A percentile compares a stretch with the other conserved stretches of the same genome.
These are phyloP conservation scores for Naso thynnoides DNA, from an alignment of 2,797 vertebrate genomes.

Conservation along the genomic window DNA sequence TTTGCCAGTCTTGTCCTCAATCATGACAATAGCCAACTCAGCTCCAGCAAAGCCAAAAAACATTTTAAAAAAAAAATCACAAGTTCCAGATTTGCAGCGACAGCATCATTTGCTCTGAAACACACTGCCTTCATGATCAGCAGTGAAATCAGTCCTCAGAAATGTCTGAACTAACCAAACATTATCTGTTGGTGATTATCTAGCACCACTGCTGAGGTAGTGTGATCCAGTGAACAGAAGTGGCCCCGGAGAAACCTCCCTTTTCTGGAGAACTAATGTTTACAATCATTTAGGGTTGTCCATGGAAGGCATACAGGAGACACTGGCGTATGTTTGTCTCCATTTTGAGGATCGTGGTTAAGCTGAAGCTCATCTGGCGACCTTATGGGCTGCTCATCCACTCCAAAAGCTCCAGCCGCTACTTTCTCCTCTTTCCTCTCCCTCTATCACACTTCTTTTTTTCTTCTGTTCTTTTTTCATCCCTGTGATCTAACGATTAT, in stretches of 20 bases:
- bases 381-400: slow-evolving; percentile 79
- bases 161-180: slow-evolving; percentile 74
- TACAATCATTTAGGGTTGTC: slow-evolving; percentile 82
- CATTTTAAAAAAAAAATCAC: slow-evolving; percentile 15
- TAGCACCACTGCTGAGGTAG: slow-evolving; percentile 69
- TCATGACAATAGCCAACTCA: slow-evolving; percentile 44
- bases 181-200: slow-evolving; percentile 78
- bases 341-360: slow-evolving; percentile 81
- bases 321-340: slow-evolving; percentile 81
- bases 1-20: slow-evolving; percentile 16
- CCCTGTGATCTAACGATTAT: slow-evolving; percentile 28
- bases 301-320: slow-evolving; percentile 80
- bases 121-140: slow-evolving; percentile 19
- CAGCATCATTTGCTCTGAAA: slow-evolving; percentile 44
- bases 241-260: slow-evolving; percentile 70
- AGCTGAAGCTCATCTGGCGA: slow-evolving; percentile 84
- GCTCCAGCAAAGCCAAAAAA: slow-evolving; percentile 46
- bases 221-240: slow-evolving; percentile 69
- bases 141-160: slow-evolving; percentile 69
- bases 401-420: slow-evolving; percentile 62
- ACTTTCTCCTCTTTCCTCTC: slow-evolving; percentile 49
- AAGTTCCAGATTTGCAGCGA: slow-evolving; percentile 27
- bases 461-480: slow-evolving; percentile 19
- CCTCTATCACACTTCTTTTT: slow-evolving; percentile 33
- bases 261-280: slow-evolving; percentile 82